phyloP scores from a whole-genome alignment of 2,888 invertebrate species.

The Tachina grossa region DNA sequence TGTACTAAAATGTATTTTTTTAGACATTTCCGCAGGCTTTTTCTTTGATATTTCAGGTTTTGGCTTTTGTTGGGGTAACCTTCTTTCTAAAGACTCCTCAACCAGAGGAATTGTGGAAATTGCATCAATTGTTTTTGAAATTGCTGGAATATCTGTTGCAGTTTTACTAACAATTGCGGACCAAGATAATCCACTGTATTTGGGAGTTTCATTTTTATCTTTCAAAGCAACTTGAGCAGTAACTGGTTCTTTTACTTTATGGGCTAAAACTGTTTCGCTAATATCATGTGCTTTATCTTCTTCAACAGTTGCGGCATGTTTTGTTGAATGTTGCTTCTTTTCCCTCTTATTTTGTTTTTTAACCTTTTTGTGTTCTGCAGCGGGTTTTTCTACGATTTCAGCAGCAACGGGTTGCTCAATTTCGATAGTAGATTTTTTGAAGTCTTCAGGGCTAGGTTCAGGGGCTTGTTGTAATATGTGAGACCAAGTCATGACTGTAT shows the following conservation, averaged over 20 bases:
- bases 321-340: slow-evolving; percentile 36
- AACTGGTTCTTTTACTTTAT: neutral
- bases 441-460: slow-evolving; percentile 33
- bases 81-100: slow-evolving; percentile 12
- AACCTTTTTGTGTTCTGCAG: slow-evolving; percentile 26
- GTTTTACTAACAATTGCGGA: slow-evolving; percentile 72
- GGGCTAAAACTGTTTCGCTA: neutral
- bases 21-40: slow-evolving; percentile 24
- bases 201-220: slow-evolving; percentile 22
- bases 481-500: slow-evolving; percentile 55
- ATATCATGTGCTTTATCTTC: slow-evolving; percentile 13
- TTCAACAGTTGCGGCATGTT: neutral
- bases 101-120: neutral
- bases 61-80: slow-evolving; percentile 36
- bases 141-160: slow-evolving; percentile 8
- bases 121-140: neutral
- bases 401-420: neutral
- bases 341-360: slow-evolving; percentile 45
- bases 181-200: slow-evolving; percentile 64
- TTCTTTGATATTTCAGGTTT: slow-evolving; percentile 53
- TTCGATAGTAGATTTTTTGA: neutral
- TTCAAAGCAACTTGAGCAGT: neutral
- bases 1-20: slow-evolving; percentile 1
- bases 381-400: slow-evolving; percentile 35
- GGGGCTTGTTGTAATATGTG: slow-evolving; percentile 57